Evolutionary conservation across 2,888 invertebrate species (phyloP).

Genomic region (Ectemnius continuus): DNA sequence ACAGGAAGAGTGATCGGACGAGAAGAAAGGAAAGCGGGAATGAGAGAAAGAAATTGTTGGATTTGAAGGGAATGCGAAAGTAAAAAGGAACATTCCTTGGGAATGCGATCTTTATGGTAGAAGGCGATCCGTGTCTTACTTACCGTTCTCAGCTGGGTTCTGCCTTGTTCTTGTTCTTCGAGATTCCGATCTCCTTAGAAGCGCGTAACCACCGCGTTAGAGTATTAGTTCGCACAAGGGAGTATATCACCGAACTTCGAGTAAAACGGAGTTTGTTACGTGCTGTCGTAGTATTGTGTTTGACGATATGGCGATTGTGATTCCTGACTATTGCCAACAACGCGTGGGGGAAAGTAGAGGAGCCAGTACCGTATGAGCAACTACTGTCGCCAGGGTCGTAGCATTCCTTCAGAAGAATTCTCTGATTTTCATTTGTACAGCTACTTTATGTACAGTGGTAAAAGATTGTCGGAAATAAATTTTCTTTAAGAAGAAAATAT

Average conservation of each 20-base stretch:
- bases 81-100: no score
- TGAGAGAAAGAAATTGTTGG: no score
- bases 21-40: no score
- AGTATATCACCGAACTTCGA: constrained; percentile 13
- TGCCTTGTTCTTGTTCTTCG: constrained; percentile 14
- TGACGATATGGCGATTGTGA: constrained; percentile 68
- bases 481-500: no score
- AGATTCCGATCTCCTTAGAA: neutral
- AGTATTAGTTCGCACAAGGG: constrained; percentile 5
- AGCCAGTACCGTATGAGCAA: constrained; percentile 54
- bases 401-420: neutral
- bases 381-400: constrained; percentile 15
- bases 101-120: constrained; percentile 48
- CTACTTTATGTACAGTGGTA: no score
- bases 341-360: constrained; percentile 48
- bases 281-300: constrained; percentile 34
- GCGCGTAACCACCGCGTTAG: constrained; percentile 23
- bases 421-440: no score
- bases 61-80: no score
- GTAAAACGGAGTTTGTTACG: constrained; percentile 35
- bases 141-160: constrained; percentile 59
- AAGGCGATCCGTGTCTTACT: constrained; percentile 58
- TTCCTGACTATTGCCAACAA: constrained; percentile 22
- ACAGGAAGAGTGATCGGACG: no score
- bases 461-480: no score